These are phyloP conservation scores for Caranx melampygus DNA, from an alignment of 2,113 vertebrate species.

Conservation along the genomic window DNA sequence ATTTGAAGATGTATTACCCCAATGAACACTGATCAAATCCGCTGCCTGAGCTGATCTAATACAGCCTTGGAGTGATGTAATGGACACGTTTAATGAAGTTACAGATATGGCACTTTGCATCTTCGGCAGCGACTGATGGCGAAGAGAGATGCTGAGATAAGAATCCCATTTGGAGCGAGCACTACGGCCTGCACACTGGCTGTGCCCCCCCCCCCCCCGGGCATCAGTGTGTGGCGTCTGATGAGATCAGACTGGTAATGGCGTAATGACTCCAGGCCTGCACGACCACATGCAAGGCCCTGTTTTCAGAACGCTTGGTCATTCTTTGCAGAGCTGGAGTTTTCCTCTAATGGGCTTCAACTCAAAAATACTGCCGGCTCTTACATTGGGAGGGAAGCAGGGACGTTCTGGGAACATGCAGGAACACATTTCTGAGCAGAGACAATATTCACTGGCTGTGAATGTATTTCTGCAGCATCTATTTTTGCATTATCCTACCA, in stretches of 20 bases:
- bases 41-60: constrained; percentile 65
- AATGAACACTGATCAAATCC: constrained; percentile 70
- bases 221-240: constrained; percentile 56
- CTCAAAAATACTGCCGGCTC: constrained; percentile 36
- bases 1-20: constrained; percentile 55
- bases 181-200: constrained; percentile 34
- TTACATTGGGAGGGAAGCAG: constrained; percentile 12
- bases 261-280: constrained; percentile 59
- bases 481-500: not conserved
- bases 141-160: constrained; percentile 70
- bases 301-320: constrained; percentile 52
- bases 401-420: constrained; percentile 1
- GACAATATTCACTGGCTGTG: not conserved
- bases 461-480: constrained; percentile 11
- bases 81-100: constrained; percentile 76
- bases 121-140: constrained; percentile 56
- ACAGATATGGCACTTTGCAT: constrained; percentile 63
- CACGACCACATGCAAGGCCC: constrained; percentile 31
- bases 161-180: constrained; percentile 69
- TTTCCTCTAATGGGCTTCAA: constrained; percentile 39
- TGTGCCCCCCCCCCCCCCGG: constrained; percentile 16
- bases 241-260: constrained; percentile 77
- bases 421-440: constrained; percentile 15
- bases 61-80: constrained; percentile 72
- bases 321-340: constrained; percentile 35